Base-by-base conservation (phyloP, 1,140 invertebrate genomes). In the Aphelinus certus region DNA sequence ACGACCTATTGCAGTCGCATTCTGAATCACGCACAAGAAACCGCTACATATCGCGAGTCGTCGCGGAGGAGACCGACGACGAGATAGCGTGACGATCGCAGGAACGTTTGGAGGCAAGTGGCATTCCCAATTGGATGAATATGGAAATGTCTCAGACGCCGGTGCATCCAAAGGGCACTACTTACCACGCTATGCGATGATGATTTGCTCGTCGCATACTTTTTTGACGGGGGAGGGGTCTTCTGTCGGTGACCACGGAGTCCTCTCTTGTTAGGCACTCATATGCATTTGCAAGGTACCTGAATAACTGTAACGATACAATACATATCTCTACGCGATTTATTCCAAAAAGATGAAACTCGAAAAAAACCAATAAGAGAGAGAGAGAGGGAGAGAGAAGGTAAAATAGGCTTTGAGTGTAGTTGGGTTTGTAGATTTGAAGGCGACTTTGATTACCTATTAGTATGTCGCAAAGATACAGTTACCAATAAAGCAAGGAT, bases 1-100 rank as follows among this genome's bases (percentile, higher is more conserved):
- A 89, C 58, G 90, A 90, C 83, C 77, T 90, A 26, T 76, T 90
- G 47, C 89, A 88, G 69, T 87, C 91, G 1, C 88, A 89, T 65
- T 91, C 91, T n/a, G 91, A 91, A 75, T 91, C 91, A 77, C 87
- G 89, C 71, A 91, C 92, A 74, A 85, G 91, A 73, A 92, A 92
- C 85, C 87, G 91, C 75, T 92, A 92, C 80, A 82, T 92, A 48
- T 88, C 89, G 62, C 84, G 91, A 70, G 89, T 92, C 71, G 91
- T 91, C 79, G 90, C 90, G 73, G 84, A 85, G 81, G 90, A 91
- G 71, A 66, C 69, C 42, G 75, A 70, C 53, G 73, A 89, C 88
- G 84, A 79, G 45, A 53, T 63, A 61, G 61, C 51, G 62, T 70
- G 71, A 77, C 58, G 9, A 73, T 51, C 62, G 56, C 80, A 67